phyloP scores from a whole-genome alignment of 1,140 invertebrate genomes.

The Cotesia glomerata region DNA sequence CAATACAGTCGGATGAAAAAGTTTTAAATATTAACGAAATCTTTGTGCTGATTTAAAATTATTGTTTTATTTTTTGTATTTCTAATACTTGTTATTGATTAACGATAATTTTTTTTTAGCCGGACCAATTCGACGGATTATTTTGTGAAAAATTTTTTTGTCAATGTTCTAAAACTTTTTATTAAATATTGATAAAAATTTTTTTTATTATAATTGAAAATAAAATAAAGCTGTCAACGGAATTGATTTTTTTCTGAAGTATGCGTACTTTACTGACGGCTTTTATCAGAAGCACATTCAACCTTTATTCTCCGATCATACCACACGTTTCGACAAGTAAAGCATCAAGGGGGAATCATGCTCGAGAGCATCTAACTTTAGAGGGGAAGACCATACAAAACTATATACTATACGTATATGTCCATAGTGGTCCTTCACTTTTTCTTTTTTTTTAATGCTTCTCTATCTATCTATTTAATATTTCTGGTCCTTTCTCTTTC shows the following conservation, averaged over 20 bases:
- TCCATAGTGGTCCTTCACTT: neutral
- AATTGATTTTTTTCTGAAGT: neutral
- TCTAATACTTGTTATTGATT: no score
- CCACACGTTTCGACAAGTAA: conserved; percentile 8
- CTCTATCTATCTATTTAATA: neutral
- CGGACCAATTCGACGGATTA: no score
- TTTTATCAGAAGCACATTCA: conserved; percentile 15
- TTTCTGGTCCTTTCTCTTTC: conserved; percentile 1
- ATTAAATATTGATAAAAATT: neutral
- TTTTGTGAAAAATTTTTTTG: no score
- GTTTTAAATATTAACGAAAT: no score
- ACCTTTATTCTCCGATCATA: conserved; percentile 21
- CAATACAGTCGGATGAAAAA: no score
- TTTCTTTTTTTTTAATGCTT: neutral
- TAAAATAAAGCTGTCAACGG: neutral
- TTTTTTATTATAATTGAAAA: neutral
- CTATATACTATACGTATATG: no score
- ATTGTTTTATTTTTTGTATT: no score
- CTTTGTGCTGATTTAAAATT: no score
- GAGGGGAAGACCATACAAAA: conserved; percentile 1
- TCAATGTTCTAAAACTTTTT: neutral
- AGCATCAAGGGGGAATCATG: conserved; percentile 22
- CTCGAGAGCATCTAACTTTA: conserved; percentile 17
- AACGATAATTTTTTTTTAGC: no score
- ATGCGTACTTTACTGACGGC: neutral